A percentile compares a stretch with the other conserved stretches of the same genome.
These are phyloP conservation scores for Nesoenas mayeri DNA, from an alignment of 2,113 vertebrate species.

Conservation along the genomic window DNA sequence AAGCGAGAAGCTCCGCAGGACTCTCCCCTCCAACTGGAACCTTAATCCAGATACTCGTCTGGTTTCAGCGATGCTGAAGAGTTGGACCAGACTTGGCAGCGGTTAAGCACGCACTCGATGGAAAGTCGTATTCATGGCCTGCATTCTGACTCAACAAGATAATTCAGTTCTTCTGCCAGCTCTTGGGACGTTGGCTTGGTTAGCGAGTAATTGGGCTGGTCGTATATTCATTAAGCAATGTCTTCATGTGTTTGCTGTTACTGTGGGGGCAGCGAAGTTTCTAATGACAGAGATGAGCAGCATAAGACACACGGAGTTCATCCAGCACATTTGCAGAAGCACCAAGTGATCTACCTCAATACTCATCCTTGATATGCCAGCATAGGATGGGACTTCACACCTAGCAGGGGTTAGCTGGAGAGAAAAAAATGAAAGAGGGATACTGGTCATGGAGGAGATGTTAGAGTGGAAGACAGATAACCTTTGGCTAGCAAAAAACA, in stretches of 20 bases:
- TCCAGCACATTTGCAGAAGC: neutral
- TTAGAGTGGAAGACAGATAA: neutral
- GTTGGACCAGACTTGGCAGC: neutral
- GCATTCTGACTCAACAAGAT: neutral
- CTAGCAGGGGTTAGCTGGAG: neutral
- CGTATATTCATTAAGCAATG: neutral
- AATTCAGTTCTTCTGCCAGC: neutral
- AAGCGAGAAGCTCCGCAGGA: neutral
- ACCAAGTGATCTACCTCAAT: neutral
- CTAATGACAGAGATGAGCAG: neutral
- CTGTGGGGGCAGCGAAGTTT: neutral
- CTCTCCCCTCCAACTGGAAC: neutral
- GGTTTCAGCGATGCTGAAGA: neutral
- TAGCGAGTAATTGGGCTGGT: neutral
- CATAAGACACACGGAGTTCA: neutral
- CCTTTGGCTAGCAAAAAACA: neutral
- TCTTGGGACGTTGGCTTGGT: neutral
- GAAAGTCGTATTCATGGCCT: neutral
- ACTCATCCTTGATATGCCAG: neutral
- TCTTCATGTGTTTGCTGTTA: neutral
- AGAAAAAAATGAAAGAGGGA: neutral
- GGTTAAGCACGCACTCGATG: neutral
- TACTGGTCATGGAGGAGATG: neutral
- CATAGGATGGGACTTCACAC: neutral
- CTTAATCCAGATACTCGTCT: neutral